Conservation (phyloP, 2,113 vertebrate genomes). For the Poeciliopsis occidentalis region DNA sequence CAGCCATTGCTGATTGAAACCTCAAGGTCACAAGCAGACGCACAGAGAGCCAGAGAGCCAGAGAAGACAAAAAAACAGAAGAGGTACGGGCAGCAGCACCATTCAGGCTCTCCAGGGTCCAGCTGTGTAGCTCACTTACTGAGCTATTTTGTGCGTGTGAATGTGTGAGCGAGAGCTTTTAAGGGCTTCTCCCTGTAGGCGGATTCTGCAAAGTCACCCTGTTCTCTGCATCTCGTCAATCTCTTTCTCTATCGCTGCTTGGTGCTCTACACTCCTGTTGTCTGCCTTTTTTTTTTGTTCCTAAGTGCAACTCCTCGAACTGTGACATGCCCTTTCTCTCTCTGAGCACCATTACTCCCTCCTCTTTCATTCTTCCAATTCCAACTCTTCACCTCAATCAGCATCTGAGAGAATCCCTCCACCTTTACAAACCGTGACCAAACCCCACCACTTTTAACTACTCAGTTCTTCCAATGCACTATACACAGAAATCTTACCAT, state of each 20-base stretch:
- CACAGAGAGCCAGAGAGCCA: slow-evolving; percentile 33
- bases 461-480: not conserved
- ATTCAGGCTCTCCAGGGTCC: slow-evolving; percentile 65
- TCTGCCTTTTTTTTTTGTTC: slow-evolving; percentile 24
- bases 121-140: slow-evolving; percentile 52
- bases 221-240: slow-evolving; percentile 53
- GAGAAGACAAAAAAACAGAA: slow-evolving; percentile 31
- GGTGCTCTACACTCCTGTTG: slow-evolving; percentile 16
- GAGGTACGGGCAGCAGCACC: slow-evolving; percentile 38
- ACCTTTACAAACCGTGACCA: slow-evolving; percentile 19
- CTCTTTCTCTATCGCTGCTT: slow-evolving; percentile 24
- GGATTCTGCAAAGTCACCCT: slow-evolving; percentile 67
- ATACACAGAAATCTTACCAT: not conserved
- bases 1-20: slow-evolving; percentile 78
- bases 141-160: slow-evolving; percentile 42
- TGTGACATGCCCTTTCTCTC: slow-evolving; percentile 22
- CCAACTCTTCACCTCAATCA: slow-evolving; percentile 19
- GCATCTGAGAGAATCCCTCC: not conserved
- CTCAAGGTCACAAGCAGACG: slow-evolving; percentile 75
- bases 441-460: not conserved
- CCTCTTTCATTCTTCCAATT: slow-evolving; percentile 22
- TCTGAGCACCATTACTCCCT: slow-evolving; percentile 6
- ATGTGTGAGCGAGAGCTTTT: slow-evolving; percentile 52
- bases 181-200: slow-evolving; percentile 63
- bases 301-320: slow-evolving; percentile 42